phyloP scores from a whole-genome alignment of 92 coral and sea anemone species.

The Phymanthus crucifer region DNA sequence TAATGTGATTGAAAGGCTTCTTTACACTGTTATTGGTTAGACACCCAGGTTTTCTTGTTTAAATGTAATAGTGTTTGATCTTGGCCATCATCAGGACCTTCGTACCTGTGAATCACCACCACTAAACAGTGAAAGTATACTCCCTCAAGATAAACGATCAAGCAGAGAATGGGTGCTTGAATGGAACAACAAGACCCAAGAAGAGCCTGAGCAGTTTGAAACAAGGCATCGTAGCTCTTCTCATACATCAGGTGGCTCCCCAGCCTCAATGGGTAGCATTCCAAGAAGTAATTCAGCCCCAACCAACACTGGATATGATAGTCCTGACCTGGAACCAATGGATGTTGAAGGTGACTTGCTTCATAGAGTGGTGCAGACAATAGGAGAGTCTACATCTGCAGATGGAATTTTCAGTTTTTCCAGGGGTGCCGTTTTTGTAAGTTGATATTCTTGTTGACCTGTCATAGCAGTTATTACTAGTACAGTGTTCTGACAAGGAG shows the following conservation, averaged over 20 bases:
- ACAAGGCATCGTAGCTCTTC: conserved; percentile 67
- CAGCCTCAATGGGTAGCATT: conserved; percentile 62
- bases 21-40: no score
- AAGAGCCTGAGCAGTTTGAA: conserved; percentile 39
- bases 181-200: conserved; percentile 80
- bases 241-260: conserved; percentile 56
- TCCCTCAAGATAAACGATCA: conserved; percentile 77
- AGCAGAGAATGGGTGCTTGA: conserved; percentile 90
- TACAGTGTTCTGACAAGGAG: no score
- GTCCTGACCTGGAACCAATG: conserved; percentile 65
- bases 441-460: conserved; percentile 19
- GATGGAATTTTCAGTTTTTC: conserved; percentile 44
- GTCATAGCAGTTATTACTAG: not conserved
- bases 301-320: conserved; percentile 44
- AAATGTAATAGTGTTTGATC: no score
- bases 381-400: conserved; percentile 71
- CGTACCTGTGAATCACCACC: conserved; percentile 58
- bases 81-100: conserved; percentile 47
- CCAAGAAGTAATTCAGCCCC: conserved; percentile 71
- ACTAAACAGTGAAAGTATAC: conserved; percentile 22
- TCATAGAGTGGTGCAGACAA: conserved; percentile 55
- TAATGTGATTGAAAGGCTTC: no score
- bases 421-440: conserved; percentile 57
- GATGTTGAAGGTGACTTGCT: conserved; percentile 60
- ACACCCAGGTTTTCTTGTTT: no score